These are phyloP conservation scores for Oryctolagus cuniculus DNA, from an alignment of 2,113 vertebrate genomes.

Conservation along the genomic window mOryCun1.1 NC_091438.1:20116001-20116500, in stretches of 20 bases:
- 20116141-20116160: not conserved
- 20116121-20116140: not conserved
- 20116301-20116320: not conserved
- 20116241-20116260: not conserved
- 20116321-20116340: not conserved
- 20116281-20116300: not conserved
- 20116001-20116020: not conserved
- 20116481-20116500: not conserved
- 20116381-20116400: slow-evolving; percentile 31
- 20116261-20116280: not conserved
- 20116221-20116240: not conserved
- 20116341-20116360: slow-evolving; percentile 47
- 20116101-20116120: not conserved
- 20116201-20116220: not conserved
- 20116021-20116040: not conserved
- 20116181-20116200: not conserved
- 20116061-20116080: not conserved
- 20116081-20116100: not conserved
- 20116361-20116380: not conserved
- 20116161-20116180: not conserved
- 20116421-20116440: not conserved
- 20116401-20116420: not conserved
- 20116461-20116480: not conserved
- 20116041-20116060: not conserved
- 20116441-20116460: slow-evolving; percentile 1